These are phyloP conservation scores for Mastomys natalensis DNA, from an alignment of 2,113 vertebrate species.

Conservation along the genomic window DNA sequence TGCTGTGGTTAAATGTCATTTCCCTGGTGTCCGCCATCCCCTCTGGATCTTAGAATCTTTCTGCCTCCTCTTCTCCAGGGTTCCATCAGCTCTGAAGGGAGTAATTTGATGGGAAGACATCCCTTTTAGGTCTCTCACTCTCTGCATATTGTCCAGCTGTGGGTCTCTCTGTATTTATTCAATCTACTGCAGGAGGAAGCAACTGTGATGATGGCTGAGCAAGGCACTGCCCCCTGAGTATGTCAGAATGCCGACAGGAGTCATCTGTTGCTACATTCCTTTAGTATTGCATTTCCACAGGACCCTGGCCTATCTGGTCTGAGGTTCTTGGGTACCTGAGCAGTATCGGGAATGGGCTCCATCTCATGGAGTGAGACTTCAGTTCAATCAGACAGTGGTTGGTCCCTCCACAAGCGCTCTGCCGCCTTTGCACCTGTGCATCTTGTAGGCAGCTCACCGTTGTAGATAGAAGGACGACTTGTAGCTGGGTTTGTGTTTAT, in stretches of 20 bases:
- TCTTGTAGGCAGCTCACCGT: background rate
- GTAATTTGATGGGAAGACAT: background rate
- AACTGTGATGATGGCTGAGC: background rate
- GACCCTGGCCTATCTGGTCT: background rate
- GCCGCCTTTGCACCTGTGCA: background rate
- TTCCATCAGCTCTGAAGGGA: background rate
- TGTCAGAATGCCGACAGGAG: background rate
- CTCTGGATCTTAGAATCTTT: background rate
- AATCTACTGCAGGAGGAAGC: background rate
- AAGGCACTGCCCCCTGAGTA: background rate
- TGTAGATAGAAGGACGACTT: background rate
- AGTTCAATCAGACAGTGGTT: background rate
- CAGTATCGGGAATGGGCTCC: background rate
- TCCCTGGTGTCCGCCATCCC: background rate
- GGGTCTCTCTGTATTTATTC: background rate
- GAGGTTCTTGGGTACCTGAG: background rate
- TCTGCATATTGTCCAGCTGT: background rate
- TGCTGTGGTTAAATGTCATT: background rate
- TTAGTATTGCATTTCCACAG: background rate
- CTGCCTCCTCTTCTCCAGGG: background rate
- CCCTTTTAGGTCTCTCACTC: background rate
- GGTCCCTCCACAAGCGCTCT: background rate
- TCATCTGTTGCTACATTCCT: background rate
- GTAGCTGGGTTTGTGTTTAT: background rate
- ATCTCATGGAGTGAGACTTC: background rate